Evolutionary conservation across 92 coral and sea anemone genomes (phyloP).

Genomic region (Anthopleura xanthogrammica): DNA sequence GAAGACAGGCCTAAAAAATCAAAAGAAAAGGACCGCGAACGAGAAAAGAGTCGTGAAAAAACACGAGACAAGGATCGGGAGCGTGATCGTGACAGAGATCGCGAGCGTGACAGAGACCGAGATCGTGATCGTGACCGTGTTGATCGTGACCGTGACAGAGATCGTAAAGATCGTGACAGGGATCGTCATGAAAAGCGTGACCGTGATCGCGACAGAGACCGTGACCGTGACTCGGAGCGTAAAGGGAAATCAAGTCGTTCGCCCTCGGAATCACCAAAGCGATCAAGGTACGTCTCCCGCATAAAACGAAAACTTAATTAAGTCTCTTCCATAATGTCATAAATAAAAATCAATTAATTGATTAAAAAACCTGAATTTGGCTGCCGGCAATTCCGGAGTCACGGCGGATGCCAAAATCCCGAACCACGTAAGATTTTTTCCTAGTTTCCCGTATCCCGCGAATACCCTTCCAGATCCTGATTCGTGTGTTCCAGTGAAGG

Average conservation of each 20-base stretch:
- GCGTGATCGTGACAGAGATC: conserved; percentile 34
- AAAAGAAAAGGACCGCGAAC: conserved; percentile 31
- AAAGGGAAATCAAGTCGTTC: conserved; percentile 44
- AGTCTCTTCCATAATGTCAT: too few relatives aligned
- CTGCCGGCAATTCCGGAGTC: too few relatives aligned
- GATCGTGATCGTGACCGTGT: conserved; percentile 49
- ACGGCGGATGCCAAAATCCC: too few relatives aligned
- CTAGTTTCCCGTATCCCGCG: too few relatives aligned
- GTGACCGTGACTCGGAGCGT: conserved; percentile 11
- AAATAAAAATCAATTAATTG: too few relatives aligned
- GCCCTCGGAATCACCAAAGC: conserved; percentile 62
- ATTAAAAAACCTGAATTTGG: too few relatives aligned
- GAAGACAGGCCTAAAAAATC: conserved; percentile 36
- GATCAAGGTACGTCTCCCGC: conserved; percentile 35
- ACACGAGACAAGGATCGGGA: conserved; percentile 29
- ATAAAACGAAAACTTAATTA: too few relatives aligned
- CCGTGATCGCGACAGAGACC: conserved; percentile 20
- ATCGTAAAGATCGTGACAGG: conserved; percentile 47
- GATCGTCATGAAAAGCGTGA: conserved; percentile 29
- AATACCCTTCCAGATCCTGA: too few relatives aligned
- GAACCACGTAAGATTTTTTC: too few relatives aligned
- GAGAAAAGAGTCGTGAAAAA: conserved; percentile 32
- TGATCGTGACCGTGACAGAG: conserved; percentile 35
- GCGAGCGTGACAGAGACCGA: conserved; percentile 40
- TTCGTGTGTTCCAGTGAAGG: too few relatives aligned